Conservation (phyloP, 2,888 invertebrate genomes). For the Macrophya alboannulata region DNA sequence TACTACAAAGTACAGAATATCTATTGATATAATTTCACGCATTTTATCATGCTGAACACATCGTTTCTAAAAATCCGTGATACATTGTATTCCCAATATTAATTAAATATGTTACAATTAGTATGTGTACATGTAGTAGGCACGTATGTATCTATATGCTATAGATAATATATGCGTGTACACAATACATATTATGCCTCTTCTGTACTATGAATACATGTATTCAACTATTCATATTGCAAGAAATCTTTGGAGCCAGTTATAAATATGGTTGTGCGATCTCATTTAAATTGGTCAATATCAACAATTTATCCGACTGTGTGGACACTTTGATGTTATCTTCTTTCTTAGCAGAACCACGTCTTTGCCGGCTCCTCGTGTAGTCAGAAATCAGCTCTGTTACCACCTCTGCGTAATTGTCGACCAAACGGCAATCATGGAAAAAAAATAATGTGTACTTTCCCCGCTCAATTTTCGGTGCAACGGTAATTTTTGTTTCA, state of each 20-base stretch:
- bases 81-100: background rate
- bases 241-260: slow-evolving; percentile 39
- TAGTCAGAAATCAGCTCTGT: slow-evolving; percentile 82
- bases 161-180: background rate
- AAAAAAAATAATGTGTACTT: background rate
- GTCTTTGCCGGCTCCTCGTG: slow-evolving; percentile 81
- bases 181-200: background rate
- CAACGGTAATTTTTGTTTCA: background rate
- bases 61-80: background rate
- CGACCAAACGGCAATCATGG: background rate
- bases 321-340: background rate
- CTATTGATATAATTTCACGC: background rate
- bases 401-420: slow-evolving; percentile 68
- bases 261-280: slow-evolving; percentile 24
- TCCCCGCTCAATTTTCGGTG: background rate
- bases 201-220: background rate
- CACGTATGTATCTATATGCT: background rate
- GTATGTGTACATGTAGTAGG: slow-evolving; percentile 3
- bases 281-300: background rate
- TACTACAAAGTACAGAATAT: background rate
- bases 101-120: background rate
- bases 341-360: slow-evolving; percentile 81
- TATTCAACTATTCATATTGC: background rate
- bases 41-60: background rate
- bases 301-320: slow-evolving; percentile 23